Evolutionary conservation across 2,797 vertebrate species (phyloP).

Genomic region (Hylomyscus alleni): DNA sequence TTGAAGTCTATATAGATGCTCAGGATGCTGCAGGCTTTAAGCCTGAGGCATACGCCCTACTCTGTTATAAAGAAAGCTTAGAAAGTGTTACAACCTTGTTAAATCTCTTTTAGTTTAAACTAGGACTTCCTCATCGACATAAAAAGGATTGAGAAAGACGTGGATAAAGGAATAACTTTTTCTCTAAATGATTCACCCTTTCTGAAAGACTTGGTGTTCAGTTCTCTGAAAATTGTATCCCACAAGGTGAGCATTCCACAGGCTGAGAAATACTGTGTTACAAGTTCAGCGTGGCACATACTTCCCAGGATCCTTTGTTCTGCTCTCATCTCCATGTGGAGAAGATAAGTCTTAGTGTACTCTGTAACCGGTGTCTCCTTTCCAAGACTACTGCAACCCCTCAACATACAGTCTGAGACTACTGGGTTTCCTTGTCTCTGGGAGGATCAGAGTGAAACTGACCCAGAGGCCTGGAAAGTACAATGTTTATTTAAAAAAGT

Average conservation of each 20-base stretch:
- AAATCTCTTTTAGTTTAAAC: slow-evolving; percentile 53
- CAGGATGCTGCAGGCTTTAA: slow-evolving; percentile 62
- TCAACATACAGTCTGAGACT: neutral
- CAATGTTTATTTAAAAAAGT: neutral
- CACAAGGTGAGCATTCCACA: neutral
- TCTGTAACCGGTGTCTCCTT: neutral
- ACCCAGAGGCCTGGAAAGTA: neutral
- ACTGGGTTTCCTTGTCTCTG: neutral
- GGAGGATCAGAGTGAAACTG: neutral
- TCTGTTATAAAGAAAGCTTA: slow-evolving; percentile 58
- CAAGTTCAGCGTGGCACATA: neutral
- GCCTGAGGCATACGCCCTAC: slow-evolving; percentile 58
- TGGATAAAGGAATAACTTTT: slow-evolving; percentile 38
- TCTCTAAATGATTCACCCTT: neutral
- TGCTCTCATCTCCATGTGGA: neutral
- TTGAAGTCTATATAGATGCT: slow-evolving; percentile 36
- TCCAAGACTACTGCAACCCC: neutral
- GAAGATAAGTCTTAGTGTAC: neutral
- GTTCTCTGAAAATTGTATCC: neutral
- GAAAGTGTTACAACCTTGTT: slow-evolving; percentile 47
- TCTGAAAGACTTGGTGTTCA: neutral
- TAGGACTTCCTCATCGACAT: slow-evolving; percentile 37
- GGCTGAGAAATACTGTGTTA: neutral
- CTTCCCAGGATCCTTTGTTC: neutral
- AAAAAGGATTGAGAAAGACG: neutral